phyloP scores from a whole-genome alignment of 2,113 vertebrate species.

The Chlorodrepanis virens region DNA sequence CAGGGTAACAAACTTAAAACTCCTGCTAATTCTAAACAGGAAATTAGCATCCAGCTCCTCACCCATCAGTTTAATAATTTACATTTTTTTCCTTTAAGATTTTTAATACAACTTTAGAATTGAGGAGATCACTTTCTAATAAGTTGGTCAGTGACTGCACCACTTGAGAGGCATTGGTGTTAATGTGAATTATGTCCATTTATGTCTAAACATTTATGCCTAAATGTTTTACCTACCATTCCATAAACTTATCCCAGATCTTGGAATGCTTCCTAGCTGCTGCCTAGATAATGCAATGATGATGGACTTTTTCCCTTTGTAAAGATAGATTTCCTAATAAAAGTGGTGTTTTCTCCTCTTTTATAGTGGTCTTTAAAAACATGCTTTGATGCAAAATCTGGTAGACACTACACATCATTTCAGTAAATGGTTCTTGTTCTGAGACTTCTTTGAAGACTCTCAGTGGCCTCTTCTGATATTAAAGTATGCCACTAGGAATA shows the following conservation, averaged over 20 bases:
- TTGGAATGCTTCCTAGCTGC: not conserved
- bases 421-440: not conserved
- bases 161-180: not conserved
- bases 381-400: slow-evolving; percentile 16
- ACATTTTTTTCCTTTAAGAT: not conserved
- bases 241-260: not conserved
- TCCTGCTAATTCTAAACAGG: not conserved
- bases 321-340: not conserved
- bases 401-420: not conserved
- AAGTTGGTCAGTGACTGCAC: not conserved
- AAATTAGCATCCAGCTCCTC: not conserved
- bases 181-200: not conserved
- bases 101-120: not conserved
- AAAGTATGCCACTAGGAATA: slow-evolving; percentile 5
- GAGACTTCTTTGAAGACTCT: slow-evolving; percentile 15
- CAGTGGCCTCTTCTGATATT: not conserved
- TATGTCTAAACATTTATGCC: too few species aligned
- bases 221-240: not conserved
- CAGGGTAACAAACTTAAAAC: not conserved
- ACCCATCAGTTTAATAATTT: not conserved
- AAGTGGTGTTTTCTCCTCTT: not conserved
- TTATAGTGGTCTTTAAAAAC: not conserved
- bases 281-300: not conserved
- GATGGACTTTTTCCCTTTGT: not conserved
- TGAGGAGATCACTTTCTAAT: not conserved